A percentile compares a stretch with the other conserved stretches of the same genome.
Evolutionary conservation across 1,140 invertebrate species (phyloP).

Genomic region (Caenorhabditis elegans): WBcel235 BX284606.5:2156501-2157000

Average conservation of each 20-base stretch:
- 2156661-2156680: slow-evolving; percentile 27
- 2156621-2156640: not conserved
- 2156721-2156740: not conserved
- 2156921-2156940: no score
- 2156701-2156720: not conserved
- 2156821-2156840: not conserved
- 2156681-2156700: slow-evolving; percentile 19
- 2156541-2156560: slow-evolving; percentile 13
- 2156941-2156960: no score
- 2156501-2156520: slow-evolving; percentile 14
- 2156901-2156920: no score
- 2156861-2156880: not conserved
- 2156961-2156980: no score
- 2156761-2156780: not conserved
- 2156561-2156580: slow-evolving; percentile 21
- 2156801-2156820: slow-evolving; percentile 13
- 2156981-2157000: no score
- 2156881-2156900: no score
- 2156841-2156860: not conserved
- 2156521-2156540: slow-evolving; percentile 11
- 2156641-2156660: slow-evolving; percentile 9
- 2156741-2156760: not conserved
- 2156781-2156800: not conserved
- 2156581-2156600: slow-evolving; percentile 21
- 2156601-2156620: not conserved